These are phyloP conservation scores for Eustalomyia histrio DNA, from an alignment of 2,888 invertebrate species.

Conservation along the genomic window DNA sequence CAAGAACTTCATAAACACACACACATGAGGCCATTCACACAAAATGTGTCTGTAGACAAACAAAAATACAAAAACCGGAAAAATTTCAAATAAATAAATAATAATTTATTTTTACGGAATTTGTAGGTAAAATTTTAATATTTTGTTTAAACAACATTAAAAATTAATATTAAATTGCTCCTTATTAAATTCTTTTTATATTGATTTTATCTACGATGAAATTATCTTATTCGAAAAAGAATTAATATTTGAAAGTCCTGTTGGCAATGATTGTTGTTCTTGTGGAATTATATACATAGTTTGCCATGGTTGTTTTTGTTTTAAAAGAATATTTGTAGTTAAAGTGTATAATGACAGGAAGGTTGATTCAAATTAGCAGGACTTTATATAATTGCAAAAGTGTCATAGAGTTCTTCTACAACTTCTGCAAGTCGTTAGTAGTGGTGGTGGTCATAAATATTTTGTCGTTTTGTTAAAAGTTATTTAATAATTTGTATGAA, in stretches of 20 bases:
- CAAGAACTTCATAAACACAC: no score
- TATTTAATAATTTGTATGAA: constrained; percentile 26
- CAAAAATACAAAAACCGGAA: no score
- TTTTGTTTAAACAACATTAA: no score
- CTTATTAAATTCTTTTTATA: no score
- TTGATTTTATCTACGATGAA: no score
- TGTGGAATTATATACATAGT: background rate
- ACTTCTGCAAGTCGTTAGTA: constrained; percentile 7
- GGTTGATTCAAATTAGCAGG: constrained; percentile 76
- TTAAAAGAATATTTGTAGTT: constrained; percentile 72
- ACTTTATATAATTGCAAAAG: constrained; percentile 70
- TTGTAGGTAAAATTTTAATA: no score
- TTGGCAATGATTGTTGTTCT: background rate
- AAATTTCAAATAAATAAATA: no score
- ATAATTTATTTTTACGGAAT: no score
- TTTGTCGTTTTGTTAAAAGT: constrained; percentile 41
- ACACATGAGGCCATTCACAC: no score
- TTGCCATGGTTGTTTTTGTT: background rate
- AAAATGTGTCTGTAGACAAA: no score
- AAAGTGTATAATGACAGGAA: constrained; percentile 76
- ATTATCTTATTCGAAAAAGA: no score
- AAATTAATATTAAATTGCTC: no score
- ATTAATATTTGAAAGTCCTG: background rate
- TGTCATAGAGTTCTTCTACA: constrained; percentile 19
- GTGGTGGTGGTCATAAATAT: constrained; percentile 49